Evolutionary conservation across 2,888 invertebrate species (phyloP).

Genomic region (Blera fallax): DNA sequence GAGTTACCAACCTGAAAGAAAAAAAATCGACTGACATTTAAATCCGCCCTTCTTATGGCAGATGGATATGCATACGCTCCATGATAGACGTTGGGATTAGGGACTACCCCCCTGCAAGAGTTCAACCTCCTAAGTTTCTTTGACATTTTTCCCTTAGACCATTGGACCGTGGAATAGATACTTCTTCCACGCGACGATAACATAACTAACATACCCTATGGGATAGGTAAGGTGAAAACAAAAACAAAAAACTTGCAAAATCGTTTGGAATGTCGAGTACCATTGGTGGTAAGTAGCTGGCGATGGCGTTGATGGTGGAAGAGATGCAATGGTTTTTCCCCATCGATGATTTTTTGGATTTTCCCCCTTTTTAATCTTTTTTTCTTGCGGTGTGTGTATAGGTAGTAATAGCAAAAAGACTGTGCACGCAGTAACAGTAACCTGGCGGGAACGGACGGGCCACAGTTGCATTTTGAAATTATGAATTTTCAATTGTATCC

Average conservation of each 20-base stretch:
- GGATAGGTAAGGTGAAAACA: not conserved
- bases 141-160: too few species aligned
- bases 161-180: too few species aligned
- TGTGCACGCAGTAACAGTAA: constrained; percentile 20
- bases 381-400: constrained; percentile 21
- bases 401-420: not conserved
- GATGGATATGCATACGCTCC: too few species aligned
- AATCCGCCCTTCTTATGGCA: too few species aligned
- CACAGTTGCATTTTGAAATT: constrained; percentile 61
- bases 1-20: too few species aligned
- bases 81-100: too few species aligned
- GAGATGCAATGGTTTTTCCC: constrained; percentile 43
- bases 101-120: too few species aligned
- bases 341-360: constrained; percentile 39
- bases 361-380: constrained; percentile 12
- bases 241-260: not conserved
- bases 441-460: constrained; percentile 9
- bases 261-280: constrained; percentile 21
- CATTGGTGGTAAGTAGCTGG: not conserved
- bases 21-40: too few species aligned
- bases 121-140: too few species aligned
- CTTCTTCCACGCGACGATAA: too few species aligned
- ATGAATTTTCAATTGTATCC: constrained; percentile 66
- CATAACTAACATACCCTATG: not conserved
- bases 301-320: not conserved